Percentiles rank a stretch among this genome's conserved stretches.
Evolutionary conservation across 53 echinoderm and acorn worm genomes (phyloP).

Genomic region (Hippasteria phrygiana): DNA sequence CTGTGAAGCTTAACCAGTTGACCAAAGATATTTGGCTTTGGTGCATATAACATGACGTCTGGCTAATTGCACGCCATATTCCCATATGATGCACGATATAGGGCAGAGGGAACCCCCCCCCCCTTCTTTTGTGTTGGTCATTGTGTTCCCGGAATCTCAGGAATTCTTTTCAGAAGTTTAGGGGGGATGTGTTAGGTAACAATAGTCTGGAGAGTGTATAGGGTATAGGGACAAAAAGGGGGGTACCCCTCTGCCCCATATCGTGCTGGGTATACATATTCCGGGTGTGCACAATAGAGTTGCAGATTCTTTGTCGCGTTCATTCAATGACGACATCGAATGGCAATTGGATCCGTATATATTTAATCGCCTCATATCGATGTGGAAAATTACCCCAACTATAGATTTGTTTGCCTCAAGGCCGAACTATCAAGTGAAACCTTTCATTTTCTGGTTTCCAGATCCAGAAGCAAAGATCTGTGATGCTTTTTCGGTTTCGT

Average conservation of each 20-base stretch:
- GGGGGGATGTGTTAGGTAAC: no score
- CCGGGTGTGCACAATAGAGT: not conserved
- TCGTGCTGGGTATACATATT: no score
- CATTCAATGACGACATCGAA: not conserved
- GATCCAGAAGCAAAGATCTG: not conserved
- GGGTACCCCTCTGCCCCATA: no score
- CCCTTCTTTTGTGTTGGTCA: no score
- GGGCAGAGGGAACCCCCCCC: no score
- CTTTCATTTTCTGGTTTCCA: not conserved
- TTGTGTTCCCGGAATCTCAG: no score
- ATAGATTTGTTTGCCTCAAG: not conserved
- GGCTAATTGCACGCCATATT: not conserved
- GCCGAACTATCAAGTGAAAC: not conserved
- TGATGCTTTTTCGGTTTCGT: no score
- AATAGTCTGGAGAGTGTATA: no score
- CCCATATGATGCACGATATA: no score
- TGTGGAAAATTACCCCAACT: not conserved
- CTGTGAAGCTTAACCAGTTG: not conserved
- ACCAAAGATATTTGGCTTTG: slow-evolving; percentile 12
- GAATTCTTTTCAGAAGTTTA: no score
- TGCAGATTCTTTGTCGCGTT: not conserved
- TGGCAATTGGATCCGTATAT: not conserved
- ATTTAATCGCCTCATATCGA: not conserved
- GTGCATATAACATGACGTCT: not conserved
- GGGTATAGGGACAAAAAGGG: no score